Base-by-base conservation (phyloP, 37 sponge, comb jelly and placozoan genomes). In the Petrosia ficiformis region DNA sequence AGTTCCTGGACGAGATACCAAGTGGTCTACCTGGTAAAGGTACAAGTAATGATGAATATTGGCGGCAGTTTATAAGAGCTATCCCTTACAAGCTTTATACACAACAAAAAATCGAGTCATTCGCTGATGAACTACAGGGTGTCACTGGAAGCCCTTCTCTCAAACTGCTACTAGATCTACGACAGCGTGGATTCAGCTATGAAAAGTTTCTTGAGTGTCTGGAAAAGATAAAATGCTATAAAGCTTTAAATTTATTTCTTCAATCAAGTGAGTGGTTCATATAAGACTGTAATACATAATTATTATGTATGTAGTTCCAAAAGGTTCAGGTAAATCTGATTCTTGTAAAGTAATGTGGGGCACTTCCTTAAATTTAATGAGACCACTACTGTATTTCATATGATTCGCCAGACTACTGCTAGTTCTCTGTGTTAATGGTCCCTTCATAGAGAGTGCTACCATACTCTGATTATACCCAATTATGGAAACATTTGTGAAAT, bases 1-100 rank as follows among this genome's bases (percentile, higher is more conserved):
- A 1, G 2, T 82, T 56, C n/a, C 52, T 82, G 31, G 65, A 74
- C 26, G 40, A 43, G 31, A 68, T 80, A 70, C 80, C 70, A 2
- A 30, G 61, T 44, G 19, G 5, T 3, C 28, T 29, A 37, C 71
- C 10, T 4, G 71, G 59, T 16, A n/a, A n/a, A n/a, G n/a, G n/a
- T n/a, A n/a, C n/a, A n/a, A 41, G 69, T 3, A 21, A 70, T 5
- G 73, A 72, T 6, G 81, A 80, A 0, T 57, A 28, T 33, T 80
- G 64, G 48, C 19, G 36, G 4, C 66, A 72, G 34, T 34, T 75
- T 2, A 5, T 59, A 1, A 33, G 29, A 24, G 64, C 48, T 29
- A 52, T 75, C 39, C 16, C 26, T 63, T 56, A 42, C 10, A 22
- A 67, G 42, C 33, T 59, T 14, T 75, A 75, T 64, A 75, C 63